A percentile compares a stretch with the other conserved stretches of the same genome.
phyloP scores from a whole-genome alignment of 2,888 invertebrate genomes.

The Acleris literana region DNA sequence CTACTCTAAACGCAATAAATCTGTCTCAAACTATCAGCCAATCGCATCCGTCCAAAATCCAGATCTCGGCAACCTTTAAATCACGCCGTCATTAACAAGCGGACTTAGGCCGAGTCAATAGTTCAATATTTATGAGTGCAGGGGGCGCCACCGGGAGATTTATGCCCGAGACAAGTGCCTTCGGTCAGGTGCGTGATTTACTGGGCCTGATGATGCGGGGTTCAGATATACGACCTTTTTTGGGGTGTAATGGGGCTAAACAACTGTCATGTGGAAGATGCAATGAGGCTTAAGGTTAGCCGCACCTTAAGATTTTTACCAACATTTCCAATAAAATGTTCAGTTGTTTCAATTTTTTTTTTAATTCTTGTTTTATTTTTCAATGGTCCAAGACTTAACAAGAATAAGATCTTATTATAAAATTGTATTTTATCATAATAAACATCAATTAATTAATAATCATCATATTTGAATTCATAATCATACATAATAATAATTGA shows the following conservation, averaged over 20 bases:
- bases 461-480: too few species aligned
- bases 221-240: slow-evolving; percentile 35
- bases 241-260: slow-evolving; percentile 36
- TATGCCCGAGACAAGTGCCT: slow-evolving; percentile 70
- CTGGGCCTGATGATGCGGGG: slow-evolving; percentile 45
- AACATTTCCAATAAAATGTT: too few species aligned
- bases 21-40: not conserved
- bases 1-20: slow-evolving; percentile 10
- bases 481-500: too few species aligned
- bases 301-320: not conserved
- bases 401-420: too few species aligned
- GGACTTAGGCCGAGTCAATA: slow-evolving; percentile 65
- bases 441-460: too few species aligned
- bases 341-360: too few species aligned
- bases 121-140: slow-evolving; percentile 67
- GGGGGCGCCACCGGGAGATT: slow-evolving; percentile 56
- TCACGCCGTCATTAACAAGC: slow-evolving; percentile 59
- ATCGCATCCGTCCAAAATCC: slow-evolving; percentile 29
- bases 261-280: slow-evolving; percentile 29
- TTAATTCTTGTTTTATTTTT: too few species aligned
- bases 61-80: slow-evolving; percentile 36
- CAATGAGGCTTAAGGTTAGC: slow-evolving; percentile 13
- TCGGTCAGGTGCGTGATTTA: slow-evolving; percentile 70
- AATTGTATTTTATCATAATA: too few species aligned
- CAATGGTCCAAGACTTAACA: too few species aligned